A percentile compares a stretch with the other conserved stretches of the same genome.
Conservation (phyloP, 2,113 vertebrate species). For the Proterorhinus semilunaris region DNA sequence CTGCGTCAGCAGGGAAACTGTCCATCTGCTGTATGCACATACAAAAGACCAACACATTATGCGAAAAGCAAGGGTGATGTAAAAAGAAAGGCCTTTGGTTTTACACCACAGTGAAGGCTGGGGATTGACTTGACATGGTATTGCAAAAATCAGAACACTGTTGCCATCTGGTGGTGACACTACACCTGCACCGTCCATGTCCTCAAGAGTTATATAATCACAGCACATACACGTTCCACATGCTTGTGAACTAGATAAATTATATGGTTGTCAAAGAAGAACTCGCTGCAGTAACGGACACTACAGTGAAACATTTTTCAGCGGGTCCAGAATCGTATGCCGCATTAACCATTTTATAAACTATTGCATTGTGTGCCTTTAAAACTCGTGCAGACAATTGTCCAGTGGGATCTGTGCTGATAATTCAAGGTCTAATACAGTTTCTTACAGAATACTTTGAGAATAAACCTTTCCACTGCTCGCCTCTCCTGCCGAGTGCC, state of each 20-base stretch:
- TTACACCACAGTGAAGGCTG: too few species aligned
- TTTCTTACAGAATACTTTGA: too few species aligned
- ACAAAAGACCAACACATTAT: conserved; percentile 25
- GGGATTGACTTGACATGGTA: too few species aligned
- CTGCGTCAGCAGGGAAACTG: conserved; percentile 72
- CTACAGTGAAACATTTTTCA: not conserved
- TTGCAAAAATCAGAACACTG: not conserved
- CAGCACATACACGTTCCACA: not conserved
- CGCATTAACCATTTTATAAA: not conserved
- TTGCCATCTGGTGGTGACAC: conserved; percentile 57
- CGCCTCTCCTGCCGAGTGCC: conserved; percentile 36
- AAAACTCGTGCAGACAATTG: not conserved
- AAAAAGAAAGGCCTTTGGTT: not conserved
- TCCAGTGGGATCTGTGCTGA: too few species aligned
- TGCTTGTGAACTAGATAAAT: not conserved
- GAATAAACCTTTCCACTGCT: conserved; percentile 24
- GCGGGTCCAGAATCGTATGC: not conserved
- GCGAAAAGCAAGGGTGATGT: not conserved
- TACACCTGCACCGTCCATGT: not conserved
- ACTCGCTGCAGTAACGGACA: not conserved
- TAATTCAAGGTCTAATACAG: too few species aligned
- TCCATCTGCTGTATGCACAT: conserved; percentile 74
- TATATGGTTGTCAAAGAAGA: not conserved
- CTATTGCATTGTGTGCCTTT: not conserved
- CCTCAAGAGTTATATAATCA: conserved; percentile 26